Conservation (phyloP, 2,888 invertebrate genomes). For the Agrotis clavis region DNA sequence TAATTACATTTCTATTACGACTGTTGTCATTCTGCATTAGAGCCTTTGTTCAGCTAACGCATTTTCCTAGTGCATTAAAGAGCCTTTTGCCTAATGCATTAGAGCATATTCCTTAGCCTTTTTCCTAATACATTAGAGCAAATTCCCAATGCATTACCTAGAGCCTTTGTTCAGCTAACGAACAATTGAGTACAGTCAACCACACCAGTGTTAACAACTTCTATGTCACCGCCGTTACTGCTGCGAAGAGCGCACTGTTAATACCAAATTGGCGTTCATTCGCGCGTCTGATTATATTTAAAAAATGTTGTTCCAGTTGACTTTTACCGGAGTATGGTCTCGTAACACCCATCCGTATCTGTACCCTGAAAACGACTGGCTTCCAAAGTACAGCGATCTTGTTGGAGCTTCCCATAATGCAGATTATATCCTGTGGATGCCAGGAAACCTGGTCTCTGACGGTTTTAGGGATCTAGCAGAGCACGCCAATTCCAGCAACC, state of each 20-base stretch:
- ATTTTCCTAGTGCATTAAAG: too few relatives aligned
- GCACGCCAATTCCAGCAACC: conserved; percentile 81
- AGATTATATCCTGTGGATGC: conserved; percentile 82
- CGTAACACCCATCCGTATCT: conserved; percentile 83
- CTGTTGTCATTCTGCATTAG: too few relatives aligned
- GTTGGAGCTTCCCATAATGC: conserved; percentile 84
- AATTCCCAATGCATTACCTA: neutral
- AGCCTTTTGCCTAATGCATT: too few relatives aligned
- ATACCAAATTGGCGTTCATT: neutral
- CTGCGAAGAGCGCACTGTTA: neutral
- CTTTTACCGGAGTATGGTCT: conserved; percentile 86
- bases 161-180: neutral
- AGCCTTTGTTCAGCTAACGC: too few relatives aligned
- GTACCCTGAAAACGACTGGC: conserved; percentile 86
- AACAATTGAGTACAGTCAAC: neutral
- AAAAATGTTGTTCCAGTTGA: conserved; percentile 69
- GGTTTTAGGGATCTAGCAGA: conserved; percentile 84
- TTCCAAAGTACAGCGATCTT: conserved; percentile 83
- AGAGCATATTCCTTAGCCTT: too few relatives aligned
- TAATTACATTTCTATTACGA: too few relatives aligned
- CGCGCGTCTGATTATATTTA: too few relatives aligned
- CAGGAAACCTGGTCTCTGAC: conserved; percentile 80
- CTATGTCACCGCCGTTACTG: neutral
- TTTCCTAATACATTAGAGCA: too few relatives aligned
- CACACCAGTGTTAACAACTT: neutral